phyloP scores from a whole-genome alignment of 2,113 vertebrate species.

The Equus przewalskii region DNA sequence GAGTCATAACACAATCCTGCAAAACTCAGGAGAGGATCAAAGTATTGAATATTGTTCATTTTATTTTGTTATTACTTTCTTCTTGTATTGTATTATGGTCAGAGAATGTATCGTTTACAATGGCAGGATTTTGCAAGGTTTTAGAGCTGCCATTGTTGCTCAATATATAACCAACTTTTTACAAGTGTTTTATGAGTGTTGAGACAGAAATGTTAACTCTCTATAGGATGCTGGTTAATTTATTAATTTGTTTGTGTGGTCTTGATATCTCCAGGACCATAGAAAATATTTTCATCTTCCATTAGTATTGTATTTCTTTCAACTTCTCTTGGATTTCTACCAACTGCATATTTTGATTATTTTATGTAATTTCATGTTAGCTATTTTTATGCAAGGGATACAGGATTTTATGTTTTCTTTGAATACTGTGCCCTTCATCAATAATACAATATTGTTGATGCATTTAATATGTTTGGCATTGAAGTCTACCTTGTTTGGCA shows the following conservation, averaged over 20 bases:
- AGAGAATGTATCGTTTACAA: background rate
- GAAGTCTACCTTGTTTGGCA: background rate
- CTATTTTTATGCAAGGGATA: background rate
- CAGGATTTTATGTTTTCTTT: background rate
- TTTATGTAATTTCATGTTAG: background rate
- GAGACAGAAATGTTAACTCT: background rate
- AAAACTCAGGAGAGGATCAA: background rate
- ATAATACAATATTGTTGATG: background rate
- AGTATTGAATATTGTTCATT: background rate
- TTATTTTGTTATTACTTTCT: background rate
- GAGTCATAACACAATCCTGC: background rate
- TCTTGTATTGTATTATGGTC: background rate
- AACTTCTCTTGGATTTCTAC: background rate
- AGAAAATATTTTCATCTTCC: slow-evolving; percentile 18
- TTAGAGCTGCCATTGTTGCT: background rate
- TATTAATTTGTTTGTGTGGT: slow-evolving; percentile 11
- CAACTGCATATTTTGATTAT: background rate
- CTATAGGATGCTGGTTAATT: background rate
- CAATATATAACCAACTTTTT: background rate
- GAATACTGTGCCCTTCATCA: background rate
- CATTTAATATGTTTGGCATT: background rate
- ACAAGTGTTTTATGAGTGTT: background rate
- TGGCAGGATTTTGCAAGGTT: background rate
- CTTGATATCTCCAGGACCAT: background rate
- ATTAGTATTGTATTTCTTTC: background rate